These are phyloP conservation scores for Oscheius myriophilus DNA, from an alignment of 2,888 invertebrate genomes.

Conservation along the genomic window DNA sequence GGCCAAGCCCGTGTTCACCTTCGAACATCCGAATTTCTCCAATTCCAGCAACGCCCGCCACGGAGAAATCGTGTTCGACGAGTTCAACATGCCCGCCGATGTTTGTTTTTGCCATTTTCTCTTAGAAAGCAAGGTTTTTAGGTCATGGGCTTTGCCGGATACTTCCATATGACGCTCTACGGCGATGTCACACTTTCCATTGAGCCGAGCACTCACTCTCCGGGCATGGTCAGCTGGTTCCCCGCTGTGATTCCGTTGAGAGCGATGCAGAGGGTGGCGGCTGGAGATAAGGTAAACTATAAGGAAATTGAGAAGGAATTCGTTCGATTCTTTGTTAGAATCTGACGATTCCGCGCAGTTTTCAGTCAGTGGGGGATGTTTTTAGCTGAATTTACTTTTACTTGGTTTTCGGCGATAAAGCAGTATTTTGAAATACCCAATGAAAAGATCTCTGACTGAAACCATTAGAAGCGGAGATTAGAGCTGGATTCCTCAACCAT, in stretches of 20 bases:
- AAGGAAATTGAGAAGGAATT: too few species aligned
- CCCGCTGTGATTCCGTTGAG: constrained; percentile 87
- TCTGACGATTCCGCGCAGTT: too few species aligned
- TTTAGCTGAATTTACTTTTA: too few species aligned
- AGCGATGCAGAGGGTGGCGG: constrained; percentile 48
- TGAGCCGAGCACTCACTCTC: constrained; percentile 84
- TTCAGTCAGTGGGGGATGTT: too few species aligned
- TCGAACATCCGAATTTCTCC: constrained; percentile 86
- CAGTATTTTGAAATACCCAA: too few species aligned
- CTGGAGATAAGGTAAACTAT: constrained; percentile 40
- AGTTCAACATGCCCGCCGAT: constrained; percentile 37
- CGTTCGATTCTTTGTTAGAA: too few species aligned
- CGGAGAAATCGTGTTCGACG: constrained; percentile 33
- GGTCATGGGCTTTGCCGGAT: constrained; percentile 86
- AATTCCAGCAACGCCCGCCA: constrained; percentile 38
- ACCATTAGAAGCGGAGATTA: too few species aligned
- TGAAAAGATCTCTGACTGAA: too few species aligned
- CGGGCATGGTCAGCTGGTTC: constrained; percentile 97
- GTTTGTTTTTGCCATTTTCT: constrained; percentile 30
- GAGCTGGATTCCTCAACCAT: too few species aligned
- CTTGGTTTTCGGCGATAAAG: too few species aligned
- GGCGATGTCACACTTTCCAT: constrained; percentile 84
- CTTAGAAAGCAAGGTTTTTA: constrained; percentile 36
- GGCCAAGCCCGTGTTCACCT: constrained; percentile 79
- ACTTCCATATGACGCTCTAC: constrained; percentile 88